phyloP scores from a whole-genome alignment of 2,888 invertebrate species.

The Calameuta pallipes region DNA sequence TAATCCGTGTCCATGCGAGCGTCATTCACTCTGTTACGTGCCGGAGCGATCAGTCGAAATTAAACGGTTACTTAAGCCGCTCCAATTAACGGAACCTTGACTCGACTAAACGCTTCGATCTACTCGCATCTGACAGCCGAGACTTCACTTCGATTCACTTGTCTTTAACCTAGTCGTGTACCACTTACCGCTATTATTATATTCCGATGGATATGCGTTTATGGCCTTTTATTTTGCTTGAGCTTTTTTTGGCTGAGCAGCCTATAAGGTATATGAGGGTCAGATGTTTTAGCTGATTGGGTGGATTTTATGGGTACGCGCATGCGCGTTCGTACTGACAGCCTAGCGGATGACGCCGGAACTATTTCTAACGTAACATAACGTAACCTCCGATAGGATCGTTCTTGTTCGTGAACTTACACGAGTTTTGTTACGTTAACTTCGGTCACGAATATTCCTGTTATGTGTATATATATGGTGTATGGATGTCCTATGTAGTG shows the following conservation, averaged over 20 bases:
- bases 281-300: not conserved
- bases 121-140: not conserved
- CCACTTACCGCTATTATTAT: not conserved
- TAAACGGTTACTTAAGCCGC: conserved; percentile 4
- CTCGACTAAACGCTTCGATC: not conserved
- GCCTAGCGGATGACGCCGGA: not conserved
- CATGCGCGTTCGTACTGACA: not conserved
- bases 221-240: not conserved
- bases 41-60: not conserved
- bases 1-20: not conserved
- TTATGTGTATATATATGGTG: not conserved
- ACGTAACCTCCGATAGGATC: not conserved
- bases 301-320: not conserved
- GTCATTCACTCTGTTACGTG: not conserved
- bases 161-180: not conserved
- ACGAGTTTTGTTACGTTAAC: not conserved
- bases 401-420: not conserved
- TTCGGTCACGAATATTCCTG: not conserved
- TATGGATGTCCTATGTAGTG: not conserved
- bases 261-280: too few relatives aligned
- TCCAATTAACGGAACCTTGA: conserved; percentile 8
- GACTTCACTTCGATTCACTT: not conserved
- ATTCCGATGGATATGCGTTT: not conserved
- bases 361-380: not conserved
- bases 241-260: not conserved